Evolutionary conservation across 2,113 vertebrate species (phyloP), one percentile per base, ranked within the genome.

Genomic region (Atractosteus spatula): DNA sequence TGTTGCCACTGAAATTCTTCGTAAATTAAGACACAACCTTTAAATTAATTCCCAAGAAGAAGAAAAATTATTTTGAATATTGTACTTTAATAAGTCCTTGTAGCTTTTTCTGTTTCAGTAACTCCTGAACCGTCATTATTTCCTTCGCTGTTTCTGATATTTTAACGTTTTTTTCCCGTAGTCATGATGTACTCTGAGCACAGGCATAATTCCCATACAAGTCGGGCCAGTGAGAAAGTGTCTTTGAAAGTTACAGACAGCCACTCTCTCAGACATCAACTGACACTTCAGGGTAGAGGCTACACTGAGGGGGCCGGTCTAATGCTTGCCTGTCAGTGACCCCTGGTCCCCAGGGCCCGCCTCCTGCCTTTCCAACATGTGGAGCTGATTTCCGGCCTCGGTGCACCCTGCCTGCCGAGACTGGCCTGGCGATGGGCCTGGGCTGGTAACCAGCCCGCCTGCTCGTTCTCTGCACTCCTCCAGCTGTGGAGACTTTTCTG

Each of bases 381-480:
- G 91, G 89, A 93, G 90, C 87, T 91, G 90, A 92, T 93, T 93
- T 93, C 87, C 91, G 90, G 90, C 88, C 90, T 91, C 62, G 42
- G 14, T 42, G 51, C 29, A 7, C n/a, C 12, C 44, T 17, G 54
- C 88, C 89, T 89, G 91, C 89, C 89, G 89, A 87, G 90, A 86
- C 89, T 89, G 87, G 89, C 87, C 88, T 94, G 90, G 90, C 89
- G 87, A 76, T 79, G 78, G 82, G 90, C 91, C 90, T 88, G 57
- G 78, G 91, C 90, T 91, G 91, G 92, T 92, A 91, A 87, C 87
- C 89, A 91, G 92, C 91, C 92, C 88, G 88, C 81, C 86, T 89
- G 89, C 87, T 89, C 89, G 87, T 91, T 41, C 42, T 8, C 29
- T 29, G 29, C 29, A 29, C 68, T 5, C 41, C 51, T 70, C 51